Conservation (phyloP, 2,113 vertebrate species). For the Trinectes maculatus region DNA sequence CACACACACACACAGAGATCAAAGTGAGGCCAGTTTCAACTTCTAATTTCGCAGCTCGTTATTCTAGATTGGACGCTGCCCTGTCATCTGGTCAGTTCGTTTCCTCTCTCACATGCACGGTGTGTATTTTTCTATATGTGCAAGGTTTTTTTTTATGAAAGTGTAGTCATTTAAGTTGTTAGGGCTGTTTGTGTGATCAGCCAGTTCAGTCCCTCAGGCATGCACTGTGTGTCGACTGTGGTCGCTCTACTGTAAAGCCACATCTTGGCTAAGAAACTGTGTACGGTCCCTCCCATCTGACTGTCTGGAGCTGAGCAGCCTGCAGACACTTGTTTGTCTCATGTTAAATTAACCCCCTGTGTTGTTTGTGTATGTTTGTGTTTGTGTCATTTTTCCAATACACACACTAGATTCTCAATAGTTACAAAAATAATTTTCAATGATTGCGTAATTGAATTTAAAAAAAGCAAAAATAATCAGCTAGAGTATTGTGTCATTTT, state of each 20-base stretch:
- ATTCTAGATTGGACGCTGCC: constrained; percentile 14
- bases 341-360: constrained; percentile 47
- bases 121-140: constrained; percentile 1
- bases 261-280: too few relatives aligned
- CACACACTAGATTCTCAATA: not conserved
- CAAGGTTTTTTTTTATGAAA: not conserved
- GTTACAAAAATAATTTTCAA: too few relatives aligned
- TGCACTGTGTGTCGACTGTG: constrained; percentile 7
- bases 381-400: not conserved
- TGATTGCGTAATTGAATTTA: too few relatives aligned
- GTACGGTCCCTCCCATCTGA: constrained; percentile 65
- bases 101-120: not conserved
- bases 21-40: constrained; percentile 28
- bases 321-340: constrained; percentile 75
- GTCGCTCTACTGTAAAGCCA: not conserved
- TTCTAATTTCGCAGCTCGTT: constrained; percentile 45
- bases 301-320: constrained; percentile 43
- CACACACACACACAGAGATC: constrained; percentile 65
- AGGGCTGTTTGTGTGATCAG: not conserved
- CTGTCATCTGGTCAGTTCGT: constrained; percentile 2
- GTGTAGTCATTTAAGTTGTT: not conserved
- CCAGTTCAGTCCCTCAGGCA: not conserved
- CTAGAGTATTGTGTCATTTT: constrained; percentile 32
- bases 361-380: not conserved
- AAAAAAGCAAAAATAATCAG: too few relatives aligned